Base-by-base conservation (phyloP, 92 coral and sea anemone species). In the Epizoanthus ramosus region DNA sequence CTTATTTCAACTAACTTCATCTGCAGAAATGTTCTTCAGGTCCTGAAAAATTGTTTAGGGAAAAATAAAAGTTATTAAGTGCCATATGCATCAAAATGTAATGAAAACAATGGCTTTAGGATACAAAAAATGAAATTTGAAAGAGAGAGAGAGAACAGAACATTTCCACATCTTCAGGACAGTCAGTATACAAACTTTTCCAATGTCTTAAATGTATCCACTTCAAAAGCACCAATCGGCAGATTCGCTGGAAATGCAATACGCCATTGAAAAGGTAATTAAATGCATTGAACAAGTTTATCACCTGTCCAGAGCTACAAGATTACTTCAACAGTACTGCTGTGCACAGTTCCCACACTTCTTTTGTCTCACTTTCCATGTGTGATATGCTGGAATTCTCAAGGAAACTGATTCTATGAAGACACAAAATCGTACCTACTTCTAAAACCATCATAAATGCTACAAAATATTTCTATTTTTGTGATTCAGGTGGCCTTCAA, bases 141-240 rank as follows among this genome's bases (percentile, higher is more conserved):
- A 37, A 37, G 43, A 37, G 50, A 67, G 71, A 66, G 39, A 33
- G 5, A 67, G 22, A 28, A 9, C 45, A 65, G 71, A 33, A 67
- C 72, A 67, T 33, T 35, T 19, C 31, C 39, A 33, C 47, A 33
- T 33, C 72, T 67, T 33, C 31, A 67, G 35, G 9, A 31, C 31
- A 25, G 35, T 67, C n/a, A 67, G 72, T 25, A 67, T 77, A 77
- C 82, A 77, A 77, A 77, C 82, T 77, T 77, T 77, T 77, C 69
- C 69, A 39, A 35, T 39, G 82, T 57, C 18, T 77, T 77, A 41
- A 60, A 60, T 77, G 82, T 37, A 77, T 77, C 82, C 82, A 77
- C 70, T 60, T 50, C 82, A 77, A 77, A 77, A 77, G 71, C 82
- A 61, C 18, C 82, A 39, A 17, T 4, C 37, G 45, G 52, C 57